These are phyloP conservation scores for Monoplex corrugatus DNA, from an alignment of 2,888 invertebrate genomes.

Conservation along the genomic window DNA sequence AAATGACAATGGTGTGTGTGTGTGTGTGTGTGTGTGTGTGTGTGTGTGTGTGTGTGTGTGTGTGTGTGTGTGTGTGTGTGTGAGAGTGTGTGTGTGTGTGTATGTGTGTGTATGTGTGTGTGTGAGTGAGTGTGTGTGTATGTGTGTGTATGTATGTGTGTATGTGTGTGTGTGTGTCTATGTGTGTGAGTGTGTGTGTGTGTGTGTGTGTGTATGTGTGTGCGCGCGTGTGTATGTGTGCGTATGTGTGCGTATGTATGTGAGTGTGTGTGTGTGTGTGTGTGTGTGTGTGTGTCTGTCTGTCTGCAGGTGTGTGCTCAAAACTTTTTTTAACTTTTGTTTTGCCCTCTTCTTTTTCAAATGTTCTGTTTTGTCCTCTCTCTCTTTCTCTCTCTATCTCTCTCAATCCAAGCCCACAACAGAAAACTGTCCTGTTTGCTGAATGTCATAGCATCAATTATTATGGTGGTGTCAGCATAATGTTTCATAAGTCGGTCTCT, in stretches of 20 bases:
- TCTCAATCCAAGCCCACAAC: not conserved
- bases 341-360: not conserved
- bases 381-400: not conserved
- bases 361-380: not conserved
- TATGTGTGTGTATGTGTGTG: not conserved
- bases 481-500: too few species aligned
- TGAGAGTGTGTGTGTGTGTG: not conserved
- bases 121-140: not conserved
- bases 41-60: constrained; percentile 17
- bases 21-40: not conserved
- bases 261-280: constrained; percentile 1
- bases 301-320: not conserved
- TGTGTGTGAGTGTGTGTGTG: not conserved
- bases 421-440: too few species aligned
- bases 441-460: not conserved
- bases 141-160: not conserved
- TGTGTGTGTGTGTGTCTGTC: not conserved
- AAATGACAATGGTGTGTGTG: too few species aligned
- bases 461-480: too few species aligned
- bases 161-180: not conserved
- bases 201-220: not conserved
- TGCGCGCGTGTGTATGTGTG: not conserved
- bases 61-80: not conserved
- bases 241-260: not conserved
- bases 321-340: too few species aligned